Evolutionary conservation across 2,888 invertebrate genomes (phyloP), one percentile per base, ranked within the genome.

Genomic region (Malthinus flaveolus): DNA sequence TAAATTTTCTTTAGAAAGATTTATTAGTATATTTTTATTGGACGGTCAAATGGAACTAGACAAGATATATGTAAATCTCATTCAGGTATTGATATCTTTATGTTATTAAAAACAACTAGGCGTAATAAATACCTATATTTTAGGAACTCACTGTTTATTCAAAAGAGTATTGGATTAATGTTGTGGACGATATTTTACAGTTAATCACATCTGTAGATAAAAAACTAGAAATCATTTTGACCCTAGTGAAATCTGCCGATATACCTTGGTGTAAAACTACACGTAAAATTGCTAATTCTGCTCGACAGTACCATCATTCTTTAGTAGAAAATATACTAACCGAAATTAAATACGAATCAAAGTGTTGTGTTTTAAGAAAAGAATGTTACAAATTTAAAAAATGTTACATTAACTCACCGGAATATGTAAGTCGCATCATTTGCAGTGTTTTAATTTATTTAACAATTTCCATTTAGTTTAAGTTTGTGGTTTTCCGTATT

Each of bases 281-380:
- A 9, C 67, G 68, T 55, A 58, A 70, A 45, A 69, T 76, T n/a
- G 71, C 71, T 1, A 52, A 64, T 15, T 62, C 62, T 32, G 66
- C 66, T 6, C 59, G 71, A 13, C 60, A 69, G 45, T 68, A 71
- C 56, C 63, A 66, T 1, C 80, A 80, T 68, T 72, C 72, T 8
- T 62, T 79, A 33, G 75, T 76, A 5, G 60, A 67, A 12, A 66
- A 74, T 58, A 78, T 83, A 39, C 71, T 68, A 61, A 65, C 71
- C 12, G 74, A 79, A 57, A 68, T 75, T 35, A 75, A 75, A 49
- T 71, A 74, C 32, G 78, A 82, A 57, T 73, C 78, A 0, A 74
- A 75, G 44, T 78, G 79, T 65, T 66, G 79, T 11, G 74, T 83
- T 39, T 68, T 81, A 36, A 80, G 78, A 46, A 81, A 80, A 62